These are phyloP conservation scores for Halictus quadricinctus DNA, from an alignment of 2,888 invertebrate genomes.

Conservation along the genomic window DNA sequence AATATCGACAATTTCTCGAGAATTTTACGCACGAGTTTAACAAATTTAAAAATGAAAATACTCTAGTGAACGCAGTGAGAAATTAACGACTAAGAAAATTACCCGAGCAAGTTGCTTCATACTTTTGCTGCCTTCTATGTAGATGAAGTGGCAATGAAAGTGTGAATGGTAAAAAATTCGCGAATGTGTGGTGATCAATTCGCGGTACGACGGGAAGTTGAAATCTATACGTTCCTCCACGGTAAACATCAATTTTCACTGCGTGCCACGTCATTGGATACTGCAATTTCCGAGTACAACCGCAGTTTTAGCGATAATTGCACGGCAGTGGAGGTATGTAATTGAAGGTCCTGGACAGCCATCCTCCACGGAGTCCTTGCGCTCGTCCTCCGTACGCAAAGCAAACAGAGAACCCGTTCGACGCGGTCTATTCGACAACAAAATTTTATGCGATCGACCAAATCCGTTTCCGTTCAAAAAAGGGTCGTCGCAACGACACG, in stretches of 20 bases:
- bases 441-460: background rate
- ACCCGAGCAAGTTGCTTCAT: background rate
- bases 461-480: background rate
- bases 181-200: background rate
- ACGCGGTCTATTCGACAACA: background rate
- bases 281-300: constrained; percentile 36
- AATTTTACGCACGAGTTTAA: background rate
- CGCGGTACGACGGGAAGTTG: background rate
- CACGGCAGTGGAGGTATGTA: constrained; percentile 10
- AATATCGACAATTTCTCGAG: too few species aligned
- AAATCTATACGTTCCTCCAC: background rate
- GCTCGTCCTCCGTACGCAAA: constrained; percentile 2
- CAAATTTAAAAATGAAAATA: background rate
- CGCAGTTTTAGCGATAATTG: constrained; percentile 30
- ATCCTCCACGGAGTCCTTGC: background rate
- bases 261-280: background rate
- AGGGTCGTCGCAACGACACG: background rate
- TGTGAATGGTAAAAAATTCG: constrained; percentile 4
- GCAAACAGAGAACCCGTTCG: background rate
- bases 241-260: constrained; percentile 21
- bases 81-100: background rate
- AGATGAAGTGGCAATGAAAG: background rate
- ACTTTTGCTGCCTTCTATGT: background rate
- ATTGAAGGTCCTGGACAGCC: constrained; percentile 23
- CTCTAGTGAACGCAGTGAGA: background rate